Percentiles rank a stretch among this genome's conserved stretches.
phyloP scores from a whole-genome alignment of 2,113 vertebrate species.

The Cheilinus undulatus region DNA sequence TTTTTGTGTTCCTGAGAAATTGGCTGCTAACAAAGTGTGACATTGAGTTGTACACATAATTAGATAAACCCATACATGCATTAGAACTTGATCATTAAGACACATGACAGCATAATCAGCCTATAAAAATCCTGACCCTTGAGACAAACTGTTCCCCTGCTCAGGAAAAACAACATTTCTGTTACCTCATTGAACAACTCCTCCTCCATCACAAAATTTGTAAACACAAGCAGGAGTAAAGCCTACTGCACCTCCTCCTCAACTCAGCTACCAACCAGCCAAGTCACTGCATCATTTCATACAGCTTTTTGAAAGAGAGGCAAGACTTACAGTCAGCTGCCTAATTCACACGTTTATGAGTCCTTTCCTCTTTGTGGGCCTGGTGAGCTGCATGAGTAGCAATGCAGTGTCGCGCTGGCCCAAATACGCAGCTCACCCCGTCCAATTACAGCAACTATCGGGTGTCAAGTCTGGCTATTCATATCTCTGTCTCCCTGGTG shows the following conservation, averaged over 20 bases:
- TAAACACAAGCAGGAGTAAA: constrained; percentile 43
- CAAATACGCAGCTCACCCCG: constrained; percentile 71
- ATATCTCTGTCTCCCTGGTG: constrained; percentile 78
- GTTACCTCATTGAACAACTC: constrained; percentile 15
- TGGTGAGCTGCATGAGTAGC: constrained; percentile 28
- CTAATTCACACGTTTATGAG: constrained; percentile 39
- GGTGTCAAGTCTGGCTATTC: constrained; percentile 81
- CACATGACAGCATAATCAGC: background rate
- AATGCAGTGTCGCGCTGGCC: constrained; percentile 32
- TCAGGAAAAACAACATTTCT: constrained; percentile 7
- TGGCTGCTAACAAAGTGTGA: background rate
- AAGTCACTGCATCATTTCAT: constrained; percentile 39
- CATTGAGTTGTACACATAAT: background rate
- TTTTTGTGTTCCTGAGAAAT: background rate
- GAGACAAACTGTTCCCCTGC: background rate
- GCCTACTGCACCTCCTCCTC: constrained; percentile 15
- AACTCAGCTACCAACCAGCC: constrained; percentile 1
- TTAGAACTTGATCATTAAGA: background rate
- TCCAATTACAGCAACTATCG: constrained; percentile 69
- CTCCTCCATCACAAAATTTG: constrained; percentile 1
- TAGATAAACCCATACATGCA: background rate
- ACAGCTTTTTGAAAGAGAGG: constrained; percentile 39
- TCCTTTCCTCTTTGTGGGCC: constrained; percentile 50
- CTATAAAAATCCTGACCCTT: constrained; percentile 14
- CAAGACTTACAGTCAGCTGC: constrained; percentile 53